Conservation (phyloP, 1,140 invertebrate genomes). For the Meloidogyne hapla region DNA sequence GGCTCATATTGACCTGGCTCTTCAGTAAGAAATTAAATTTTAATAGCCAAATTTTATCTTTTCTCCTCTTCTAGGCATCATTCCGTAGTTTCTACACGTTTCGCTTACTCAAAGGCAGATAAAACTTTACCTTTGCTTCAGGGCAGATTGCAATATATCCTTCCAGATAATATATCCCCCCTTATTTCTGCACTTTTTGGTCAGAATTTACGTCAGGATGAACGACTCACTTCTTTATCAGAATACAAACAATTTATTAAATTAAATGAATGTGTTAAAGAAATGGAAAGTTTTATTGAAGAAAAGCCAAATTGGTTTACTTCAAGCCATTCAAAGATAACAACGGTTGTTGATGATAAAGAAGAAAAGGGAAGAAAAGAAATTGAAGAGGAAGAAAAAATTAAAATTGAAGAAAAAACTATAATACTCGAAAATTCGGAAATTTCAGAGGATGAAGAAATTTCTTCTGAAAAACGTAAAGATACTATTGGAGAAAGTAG, state of each 20-base stretch:
- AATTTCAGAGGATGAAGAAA: background rate
- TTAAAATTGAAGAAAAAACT: background rate
- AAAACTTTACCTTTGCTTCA: slow-evolving; percentile 48
- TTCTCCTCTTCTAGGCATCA: slow-evolving; percentile 52
- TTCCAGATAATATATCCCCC: slow-evolving; percentile 55
- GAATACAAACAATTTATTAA: slow-evolving; percentile 15
- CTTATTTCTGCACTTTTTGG: slow-evolving; percentile 49
- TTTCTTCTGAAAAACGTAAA: background rate
- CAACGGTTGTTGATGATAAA: background rate
- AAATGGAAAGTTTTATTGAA: slow-evolving; percentile 34
- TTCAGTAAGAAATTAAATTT: slow-evolving; percentile 53
- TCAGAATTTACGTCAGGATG: slow-evolving; percentile 49
- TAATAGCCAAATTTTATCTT: background rate
- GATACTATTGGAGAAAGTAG: background rate
- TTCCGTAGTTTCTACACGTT: slow-evolving; percentile 53
- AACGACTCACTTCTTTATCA: slow-evolving; percentile 38
- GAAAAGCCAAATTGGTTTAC: slow-evolving; percentile 44
- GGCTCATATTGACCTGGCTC: slow-evolving; percentile 54
- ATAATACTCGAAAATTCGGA: too few relatives aligned
- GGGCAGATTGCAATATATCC: slow-evolving; percentile 56
- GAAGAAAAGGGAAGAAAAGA: background rate
- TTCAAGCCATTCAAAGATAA: slow-evolving; percentile 21
- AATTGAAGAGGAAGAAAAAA: background rate
- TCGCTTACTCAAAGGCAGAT: slow-evolving; percentile 47
- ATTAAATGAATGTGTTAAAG: slow-evolving; percentile 39